A percentile compares a stretch with the other conserved stretches of the same genome.
Evolutionary conservation across 2,888 invertebrate genomes (phyloP).

Genomic region (Drosophila niveifrons): DNA sequence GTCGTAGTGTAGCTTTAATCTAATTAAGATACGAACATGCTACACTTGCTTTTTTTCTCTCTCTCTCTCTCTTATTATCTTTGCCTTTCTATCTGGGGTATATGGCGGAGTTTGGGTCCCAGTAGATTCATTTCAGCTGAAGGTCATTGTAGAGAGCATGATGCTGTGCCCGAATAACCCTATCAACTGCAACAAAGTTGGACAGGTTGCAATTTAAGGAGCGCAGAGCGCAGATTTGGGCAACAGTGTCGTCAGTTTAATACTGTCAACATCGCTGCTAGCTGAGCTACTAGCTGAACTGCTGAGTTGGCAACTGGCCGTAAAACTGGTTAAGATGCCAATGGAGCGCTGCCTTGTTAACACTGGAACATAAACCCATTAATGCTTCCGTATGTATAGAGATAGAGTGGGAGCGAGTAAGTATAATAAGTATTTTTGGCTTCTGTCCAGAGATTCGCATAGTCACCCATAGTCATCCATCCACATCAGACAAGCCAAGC

Average conservation of each 20-base stretch:
- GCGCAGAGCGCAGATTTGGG: slow-evolving; percentile 60
- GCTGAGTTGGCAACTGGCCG: slow-evolving; percentile 49
- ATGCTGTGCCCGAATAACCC: slow-evolving; percentile 16
- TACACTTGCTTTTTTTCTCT: slow-evolving; percentile 1
- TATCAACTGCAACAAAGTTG: slow-evolving; percentile 69
- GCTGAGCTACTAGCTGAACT: neutral
- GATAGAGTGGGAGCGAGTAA: too few species aligned
- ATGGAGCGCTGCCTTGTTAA: slow-evolving; percentile 23
- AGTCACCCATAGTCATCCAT: slow-evolving; percentile 16
- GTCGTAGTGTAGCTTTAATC: slow-evolving; percentile 48
- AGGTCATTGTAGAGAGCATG: slow-evolving; percentile 63
- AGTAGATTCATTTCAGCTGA: slow-evolving; percentile 23
- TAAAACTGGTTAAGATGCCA: slow-evolving; percentile 53
- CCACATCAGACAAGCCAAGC: slow-evolving; percentile 3
- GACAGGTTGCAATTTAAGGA: slow-evolving; percentile 69
- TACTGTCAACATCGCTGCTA: slow-evolving; percentile 39
- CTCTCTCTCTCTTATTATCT: slow-evolving; percentile 6
- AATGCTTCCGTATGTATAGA: slow-evolving; percentile 22
- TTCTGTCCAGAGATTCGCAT: slow-evolving; percentile 53
- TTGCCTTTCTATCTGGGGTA: neutral
- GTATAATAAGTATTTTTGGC: slow-evolving; percentile 9
- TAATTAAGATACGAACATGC: slow-evolving; percentile 62
- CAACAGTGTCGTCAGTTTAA: slow-evolving; percentile 77
- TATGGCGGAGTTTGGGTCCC: neutral
- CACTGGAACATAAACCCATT: slow-evolving; percentile 37